Evolutionary conservation across 64 coral and sea anemone genomes (phyloP), one percentile per base, ranked within the genome.

Genomic region (Platygyra sinensis): DNA sequence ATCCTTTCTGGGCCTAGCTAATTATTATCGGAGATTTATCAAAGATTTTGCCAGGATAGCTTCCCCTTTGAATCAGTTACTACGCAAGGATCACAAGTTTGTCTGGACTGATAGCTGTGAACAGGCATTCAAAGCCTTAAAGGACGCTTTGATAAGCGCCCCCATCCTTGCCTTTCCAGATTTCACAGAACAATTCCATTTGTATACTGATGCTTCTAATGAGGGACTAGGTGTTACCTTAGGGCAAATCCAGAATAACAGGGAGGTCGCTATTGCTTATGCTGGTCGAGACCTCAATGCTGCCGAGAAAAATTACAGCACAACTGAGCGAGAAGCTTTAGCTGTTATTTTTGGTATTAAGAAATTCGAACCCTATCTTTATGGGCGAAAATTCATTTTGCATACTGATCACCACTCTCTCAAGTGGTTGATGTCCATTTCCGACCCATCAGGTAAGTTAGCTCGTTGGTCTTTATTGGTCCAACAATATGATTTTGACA

Each of bases 151-250:
- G 0, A 31, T 30, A 14, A 18, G 17, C 22, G 60, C 71, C 9
- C 88, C 77, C 1, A 90, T 90, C 18, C 63, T 90, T 80, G 88
- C 88, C 24, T 90, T 80, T 36, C 88, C 88, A 73, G 77, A 90
- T 54, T 81, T 90, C 22, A 81, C 5, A 24, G 36, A 52, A 33
- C 15, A 77, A 6, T 90, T 90, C 30, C 38, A 65, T 17, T 29
- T 90, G 0, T 72, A 81, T 14, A 81, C 77, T 49, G 88, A 81
- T 67, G 88, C 88, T 24, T 52, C 31, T 32, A 79, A 69, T 31
- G 72, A 76, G 0, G 76, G 71, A 1, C 11, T 90, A 30, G 88
- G 77, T 5, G 50, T 27, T 54, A 75, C 74, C 0, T 42, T 90
- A 15, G 72, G 71, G 0, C 76, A 90, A 71, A 72, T 76, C 2